Percentiles rank a stretch among this genome's conserved stretches.
Conservation (phyloP, 1,140 invertebrate species). For the Conus ventricosus region DNA sequence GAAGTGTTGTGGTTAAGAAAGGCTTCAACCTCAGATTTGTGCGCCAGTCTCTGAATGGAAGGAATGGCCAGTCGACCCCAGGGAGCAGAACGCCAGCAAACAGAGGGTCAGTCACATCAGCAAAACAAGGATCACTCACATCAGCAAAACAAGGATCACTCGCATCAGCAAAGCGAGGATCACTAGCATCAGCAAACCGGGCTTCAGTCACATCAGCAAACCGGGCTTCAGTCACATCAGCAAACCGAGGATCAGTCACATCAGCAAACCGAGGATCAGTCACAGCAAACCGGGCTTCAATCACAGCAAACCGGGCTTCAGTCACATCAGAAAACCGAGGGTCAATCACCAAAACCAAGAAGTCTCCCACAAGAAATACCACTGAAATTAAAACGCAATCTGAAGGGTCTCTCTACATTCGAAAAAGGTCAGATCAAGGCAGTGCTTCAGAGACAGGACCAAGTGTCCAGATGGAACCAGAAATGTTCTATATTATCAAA, state of each 20-base stretch:
- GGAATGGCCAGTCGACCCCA: not conserved
- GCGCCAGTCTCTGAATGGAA: conserved; percentile 30
- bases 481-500: not conserved
- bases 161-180: no score
- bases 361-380: not conserved
- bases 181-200: no score
- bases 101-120: no score
- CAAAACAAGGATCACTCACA: conserved; percentile 21
- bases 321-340: conserved; percentile 3
- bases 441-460: no score
- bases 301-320: no score
- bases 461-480: not conserved
- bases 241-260: no score
- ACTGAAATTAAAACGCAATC: not conserved
- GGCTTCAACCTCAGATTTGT: conserved; percentile 58
- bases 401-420: not conserved
- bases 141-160: no score
- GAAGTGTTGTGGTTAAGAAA: conserved; percentile 46
- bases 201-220: not conserved
- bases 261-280: conserved; percentile 21
- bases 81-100: conserved; percentile 29
- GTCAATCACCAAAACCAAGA: conserved; percentile 16
- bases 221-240: conserved; percentile 17
- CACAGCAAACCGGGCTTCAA: no score
- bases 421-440: no score